phyloP scores from a whole-genome alignment of 2,797 vertebrate genomes.

The Hozukius guyotensis region DNA sequence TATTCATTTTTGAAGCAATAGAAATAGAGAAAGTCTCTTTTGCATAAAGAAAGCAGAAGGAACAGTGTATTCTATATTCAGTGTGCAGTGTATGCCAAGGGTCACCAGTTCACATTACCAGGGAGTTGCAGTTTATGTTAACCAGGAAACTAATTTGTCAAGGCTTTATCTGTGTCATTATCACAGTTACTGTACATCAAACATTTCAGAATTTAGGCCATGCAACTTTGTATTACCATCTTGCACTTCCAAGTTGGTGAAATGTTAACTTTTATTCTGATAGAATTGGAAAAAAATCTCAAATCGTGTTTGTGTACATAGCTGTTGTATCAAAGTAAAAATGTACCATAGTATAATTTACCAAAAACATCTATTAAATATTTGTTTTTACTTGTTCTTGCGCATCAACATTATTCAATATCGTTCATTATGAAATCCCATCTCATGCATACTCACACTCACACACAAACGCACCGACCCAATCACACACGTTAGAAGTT shows the following conservation, averaged over 20 bases:
- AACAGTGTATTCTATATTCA: conserved; percentile 16
- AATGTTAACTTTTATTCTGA: neutral
- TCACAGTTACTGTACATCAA: conserved; percentile 45
- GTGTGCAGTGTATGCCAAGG: neutral
- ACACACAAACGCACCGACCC: neutral
- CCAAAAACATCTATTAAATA: neutral
- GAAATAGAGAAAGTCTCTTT: conserved; percentile 12
- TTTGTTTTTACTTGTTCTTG: neutral
- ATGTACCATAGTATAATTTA: neutral
- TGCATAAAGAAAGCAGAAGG: neutral
- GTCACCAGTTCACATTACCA: conserved; percentile 44
- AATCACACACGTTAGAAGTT: neutral
- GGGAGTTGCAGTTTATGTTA: conserved; percentile 28
- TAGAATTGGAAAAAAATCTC: neutral
- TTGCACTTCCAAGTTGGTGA: neutral
- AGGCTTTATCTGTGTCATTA: conserved; percentile 36
- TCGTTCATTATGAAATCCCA: neutral
- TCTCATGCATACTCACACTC: neutral
- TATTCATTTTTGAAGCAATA: conserved; percentile 24
- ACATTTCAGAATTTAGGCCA: conserved; percentile 23
- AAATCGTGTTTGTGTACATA: neutral
- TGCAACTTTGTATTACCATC: neutral
- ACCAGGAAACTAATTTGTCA: conserved; percentile 48
- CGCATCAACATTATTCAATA: neutral
- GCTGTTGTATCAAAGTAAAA: neutral